Evolutionary conservation across 2,888 invertebrate species (phyloP).

Genomic region (Drosophila anceps): DNA sequence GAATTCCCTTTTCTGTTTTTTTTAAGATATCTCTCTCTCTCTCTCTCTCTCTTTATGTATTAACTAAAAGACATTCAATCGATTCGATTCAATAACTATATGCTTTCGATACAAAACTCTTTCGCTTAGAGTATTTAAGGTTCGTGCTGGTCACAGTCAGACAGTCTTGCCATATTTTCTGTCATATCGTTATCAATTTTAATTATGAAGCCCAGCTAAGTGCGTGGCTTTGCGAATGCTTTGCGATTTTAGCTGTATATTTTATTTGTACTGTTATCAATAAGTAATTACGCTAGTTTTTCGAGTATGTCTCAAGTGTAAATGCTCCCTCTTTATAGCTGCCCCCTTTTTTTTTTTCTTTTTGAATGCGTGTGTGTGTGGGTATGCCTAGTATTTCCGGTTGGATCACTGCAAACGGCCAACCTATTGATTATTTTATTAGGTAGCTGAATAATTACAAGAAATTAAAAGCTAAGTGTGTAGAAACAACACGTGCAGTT

Average conservation of each 20-base stretch:
- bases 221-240: conserved; percentile 11
- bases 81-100: no score
- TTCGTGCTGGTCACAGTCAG: not conserved
- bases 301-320: conserved; percentile 44
- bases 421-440: conserved; percentile 68
- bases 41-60: no score
- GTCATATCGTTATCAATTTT: conserved; percentile 31
- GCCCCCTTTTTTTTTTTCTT: conserved; percentile 20
- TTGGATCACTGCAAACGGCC: conserved; percentile 48
- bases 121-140: not conserved
- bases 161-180: no score
- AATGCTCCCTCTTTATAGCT: conserved; percentile 27
- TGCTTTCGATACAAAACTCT: not conserved
- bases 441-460: conserved; percentile 72
- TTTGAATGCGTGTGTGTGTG: not conserved
- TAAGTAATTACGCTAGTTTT: conserved; percentile 37
- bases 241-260: conserved; percentile 1
- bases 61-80: no score
- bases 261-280: conserved; percentile 31
- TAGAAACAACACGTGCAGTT: conserved; percentile 44
- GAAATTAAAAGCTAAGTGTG: conserved; percentile 57
- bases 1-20: no score
- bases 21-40: no score
- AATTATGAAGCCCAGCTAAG: conserved; percentile 13
- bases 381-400: conserved; percentile 67